A percentile compares a stretch with the other conserved stretches of the same genome.
phyloP scores from a whole-genome alignment of 2,797 vertebrate species.

The Neostethus bicornis region DNA sequence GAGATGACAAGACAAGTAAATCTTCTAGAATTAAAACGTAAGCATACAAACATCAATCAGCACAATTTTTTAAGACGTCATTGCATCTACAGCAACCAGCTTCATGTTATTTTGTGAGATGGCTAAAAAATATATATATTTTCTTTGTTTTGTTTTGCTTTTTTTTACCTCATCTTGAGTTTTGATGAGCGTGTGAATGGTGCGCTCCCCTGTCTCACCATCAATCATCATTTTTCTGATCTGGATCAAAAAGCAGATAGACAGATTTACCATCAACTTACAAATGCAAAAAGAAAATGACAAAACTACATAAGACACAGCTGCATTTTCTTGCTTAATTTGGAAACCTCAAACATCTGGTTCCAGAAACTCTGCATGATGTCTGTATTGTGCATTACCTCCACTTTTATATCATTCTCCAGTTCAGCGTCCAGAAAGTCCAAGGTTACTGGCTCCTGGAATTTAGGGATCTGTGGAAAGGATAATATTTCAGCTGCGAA shows the following conservation, averaged over 20 bases:
- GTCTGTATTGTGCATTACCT: slow-evolving; percentile 78
- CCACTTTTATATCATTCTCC: slow-evolving; percentile 97
- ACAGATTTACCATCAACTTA: slow-evolving; percentile 2
- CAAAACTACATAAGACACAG: neutral
- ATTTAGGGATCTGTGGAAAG: slow-evolving; percentile 94
- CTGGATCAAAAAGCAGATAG: slow-evolving; percentile 61
- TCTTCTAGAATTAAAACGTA: neutral
- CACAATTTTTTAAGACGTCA: neutral
- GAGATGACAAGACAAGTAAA: neutral
- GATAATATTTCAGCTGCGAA: slow-evolving; percentile 17
- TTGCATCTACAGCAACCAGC: neutral
- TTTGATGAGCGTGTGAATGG: slow-evolving; percentile 93
- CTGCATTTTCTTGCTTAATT: neutral
- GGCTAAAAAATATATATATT: too few relatives aligned
- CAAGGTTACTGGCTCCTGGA: slow-evolving; percentile 97
- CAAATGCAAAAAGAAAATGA: neutral
- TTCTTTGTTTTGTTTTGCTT: too few relatives aligned
- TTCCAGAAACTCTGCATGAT: neutral
- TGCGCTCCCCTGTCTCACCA: slow-evolving; percentile 89
- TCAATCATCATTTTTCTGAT: slow-evolving; percentile 98
- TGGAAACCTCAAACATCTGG: neutral
- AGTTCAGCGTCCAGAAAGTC: slow-evolving; percentile 97
- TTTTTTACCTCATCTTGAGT: slow-evolving; percentile 97
- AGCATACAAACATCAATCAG: neutral
- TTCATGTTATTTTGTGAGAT: neutral